Conservation (phyloP, 30 jellyfish, hydroid and myxozoan genomes). For the Aurelia aurita region DNA sequence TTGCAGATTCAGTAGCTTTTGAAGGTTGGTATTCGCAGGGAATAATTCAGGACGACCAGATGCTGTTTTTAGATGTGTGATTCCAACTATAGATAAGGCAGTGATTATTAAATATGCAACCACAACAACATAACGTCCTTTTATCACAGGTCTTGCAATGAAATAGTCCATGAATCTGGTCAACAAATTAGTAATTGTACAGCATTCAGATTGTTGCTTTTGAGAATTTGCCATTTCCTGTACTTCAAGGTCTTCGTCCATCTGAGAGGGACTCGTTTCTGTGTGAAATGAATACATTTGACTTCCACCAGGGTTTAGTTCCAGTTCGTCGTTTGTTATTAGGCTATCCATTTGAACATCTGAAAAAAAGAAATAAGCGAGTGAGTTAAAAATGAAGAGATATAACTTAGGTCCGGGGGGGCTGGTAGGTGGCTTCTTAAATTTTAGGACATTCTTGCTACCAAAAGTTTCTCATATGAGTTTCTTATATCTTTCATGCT, state of each 20-base stretch:
- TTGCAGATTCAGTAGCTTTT: constrained; percentile 52
- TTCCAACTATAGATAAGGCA: constrained; percentile 41
- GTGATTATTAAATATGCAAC: constrained; percentile 25
- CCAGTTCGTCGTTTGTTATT: constrained; percentile 30
- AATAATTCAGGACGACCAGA: constrained; percentile 79
- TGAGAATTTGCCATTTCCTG: background rate
- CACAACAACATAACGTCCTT: constrained; percentile 41
- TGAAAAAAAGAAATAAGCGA: background rate
- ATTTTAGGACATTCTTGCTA: no score
- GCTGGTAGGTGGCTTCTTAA: no score
- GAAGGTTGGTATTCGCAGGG: constrained; percentile 63
- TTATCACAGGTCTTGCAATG: constrained; percentile 58
- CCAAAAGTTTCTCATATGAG: no score
- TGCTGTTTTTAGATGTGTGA: constrained; percentile 65
- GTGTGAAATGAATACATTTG: background rate
- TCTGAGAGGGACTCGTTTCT: background rate
- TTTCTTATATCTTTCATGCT: no score
- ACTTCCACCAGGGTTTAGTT: constrained; percentile 1
- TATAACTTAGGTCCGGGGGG: no score
- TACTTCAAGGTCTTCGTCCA: constrained; percentile 2
- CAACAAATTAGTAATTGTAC: constrained; percentile 50
- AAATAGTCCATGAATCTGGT: constrained; percentile 43
- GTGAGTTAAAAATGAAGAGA: no score
- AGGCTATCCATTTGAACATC: constrained; percentile 31
- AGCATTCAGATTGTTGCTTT: constrained; percentile 28